A percentile compares a stretch with the other conserved stretches of the same genome.
Conservation (phyloP, 2,113 vertebrate species). For the Polypterus senegalus region DNA sequence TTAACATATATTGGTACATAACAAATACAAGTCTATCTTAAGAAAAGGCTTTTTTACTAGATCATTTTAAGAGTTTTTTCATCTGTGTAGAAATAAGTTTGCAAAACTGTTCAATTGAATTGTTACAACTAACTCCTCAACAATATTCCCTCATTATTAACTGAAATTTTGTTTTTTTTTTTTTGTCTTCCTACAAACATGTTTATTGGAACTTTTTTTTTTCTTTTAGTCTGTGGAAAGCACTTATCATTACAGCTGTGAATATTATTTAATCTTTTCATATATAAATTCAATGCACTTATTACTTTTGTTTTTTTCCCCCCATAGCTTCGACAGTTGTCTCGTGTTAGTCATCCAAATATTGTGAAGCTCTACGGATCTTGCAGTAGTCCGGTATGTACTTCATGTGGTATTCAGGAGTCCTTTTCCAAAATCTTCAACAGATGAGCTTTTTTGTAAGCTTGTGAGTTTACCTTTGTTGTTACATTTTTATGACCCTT, state of each 20-base stretch:
- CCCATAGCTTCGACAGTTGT: slow-evolving; percentile 85
- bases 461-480: neutral
- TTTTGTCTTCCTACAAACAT: neutral
- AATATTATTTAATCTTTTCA: slow-evolving; percentile 9
- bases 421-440: neutral
- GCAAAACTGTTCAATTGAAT: too few relatives aligned
- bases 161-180: too few relatives aligned
- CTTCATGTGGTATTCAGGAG: too few relatives aligned
- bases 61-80: too few relatives aligned
- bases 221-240: slow-evolving; percentile 16
- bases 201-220: slow-evolving; percentile 10
- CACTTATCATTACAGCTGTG: neutral
- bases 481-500: too few relatives aligned
- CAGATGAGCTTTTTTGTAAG: neutral
- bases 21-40: too few relatives aligned
- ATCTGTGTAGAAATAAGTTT: too few relatives aligned
- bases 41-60: too few relatives aligned
- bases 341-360: slow-evolving; percentile 92
- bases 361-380: slow-evolving; percentile 97
- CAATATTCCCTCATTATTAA: too few relatives aligned
- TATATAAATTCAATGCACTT: neutral
- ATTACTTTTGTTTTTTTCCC: slow-evolving; percentile 9
- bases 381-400: slow-evolving; percentile 87
- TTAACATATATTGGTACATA: too few relatives aligned
- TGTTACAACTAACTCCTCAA: too few relatives aligned